These are phyloP conservation scores for Phymorhynchus buccinoides DNA, from an alignment of 1,140 invertebrate genomes.

Conservation along the genomic window DNA sequence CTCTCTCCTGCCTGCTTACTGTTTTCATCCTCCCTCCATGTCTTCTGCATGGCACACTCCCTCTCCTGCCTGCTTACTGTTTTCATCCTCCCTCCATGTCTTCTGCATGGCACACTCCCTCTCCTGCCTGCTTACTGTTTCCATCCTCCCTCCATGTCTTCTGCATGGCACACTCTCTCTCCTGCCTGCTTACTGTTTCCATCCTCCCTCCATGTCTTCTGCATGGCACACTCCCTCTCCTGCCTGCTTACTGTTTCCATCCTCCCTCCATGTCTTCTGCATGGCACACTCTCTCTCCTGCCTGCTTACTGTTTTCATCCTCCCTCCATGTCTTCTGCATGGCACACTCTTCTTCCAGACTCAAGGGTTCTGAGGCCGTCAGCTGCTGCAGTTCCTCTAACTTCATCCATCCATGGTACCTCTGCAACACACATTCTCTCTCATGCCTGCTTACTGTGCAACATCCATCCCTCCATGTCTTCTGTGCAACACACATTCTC, in stretches of 20 bases:
- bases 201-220: constrained; percentile 88
- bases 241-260: constrained; percentile 89
- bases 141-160: constrained; percentile 87
- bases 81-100: too few species aligned
- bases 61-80: too few species aligned
- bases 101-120: too few species aligned
- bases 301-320: constrained; percentile 86
- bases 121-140: constrained; percentile 89
- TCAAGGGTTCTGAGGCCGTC: constrained; percentile 90
- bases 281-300: constrained; percentile 91
- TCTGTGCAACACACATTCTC: neutral
- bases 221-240: constrained; percentile 92
- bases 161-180: constrained; percentile 94
- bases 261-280: constrained; percentile 89
- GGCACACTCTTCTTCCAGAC: constrained; percentile 87
- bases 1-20: too few species aligned
- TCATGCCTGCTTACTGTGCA: neutral
- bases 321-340: constrained; percentile 92
- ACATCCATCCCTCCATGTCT: neutral
- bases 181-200: constrained; percentile 85
- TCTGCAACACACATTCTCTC: constrained; percentile 30
- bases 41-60: too few species aligned
- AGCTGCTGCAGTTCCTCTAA: constrained; percentile 84
- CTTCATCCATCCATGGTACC: constrained; percentile 95
- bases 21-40: too few species aligned